These are phyloP conservation scores for Neodiprion virginianus DNA, from an alignment of 1,140 invertebrate species.

Conservation along the genomic window DNA sequence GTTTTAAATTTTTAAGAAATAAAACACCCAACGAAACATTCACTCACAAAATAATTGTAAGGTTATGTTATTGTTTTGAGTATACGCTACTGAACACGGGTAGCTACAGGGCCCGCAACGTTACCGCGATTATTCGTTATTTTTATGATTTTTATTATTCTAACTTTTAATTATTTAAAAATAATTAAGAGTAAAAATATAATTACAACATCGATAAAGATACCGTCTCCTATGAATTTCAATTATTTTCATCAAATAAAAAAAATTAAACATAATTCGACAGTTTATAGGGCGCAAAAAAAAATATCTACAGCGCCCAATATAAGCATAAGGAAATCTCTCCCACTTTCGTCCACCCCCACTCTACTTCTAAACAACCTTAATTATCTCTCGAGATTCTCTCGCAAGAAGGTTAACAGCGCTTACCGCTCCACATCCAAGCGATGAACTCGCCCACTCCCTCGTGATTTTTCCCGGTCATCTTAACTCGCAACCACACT, in stretches of 20 bases:
- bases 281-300: constrained; percentile 11
- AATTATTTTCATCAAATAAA: constrained; percentile 14
- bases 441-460: no score
- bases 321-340: constrained; percentile 17
- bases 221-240: constrained; percentile 9
- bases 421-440: no score
- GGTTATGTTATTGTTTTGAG: constrained; percentile 7
- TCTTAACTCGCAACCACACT: no score
- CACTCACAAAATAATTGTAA: background rate
- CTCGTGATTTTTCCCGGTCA: no score
- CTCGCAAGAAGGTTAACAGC: no score
- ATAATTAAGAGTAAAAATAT: constrained; percentile 15
- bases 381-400: no score
- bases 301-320: constrained; percentile 21
- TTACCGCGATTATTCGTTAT: constrained; percentile 7
- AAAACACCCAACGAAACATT: background rate
- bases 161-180: constrained; percentile 10
- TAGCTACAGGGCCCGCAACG: constrained; percentile 8
- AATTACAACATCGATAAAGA: constrained; percentile 17
- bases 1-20: background rate
- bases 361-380: constrained; percentile 17
- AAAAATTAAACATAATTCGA: constrained; percentile 15
- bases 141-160: constrained; percentile 2
- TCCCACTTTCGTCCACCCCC: constrained; percentile 15
- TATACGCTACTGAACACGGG: constrained; percentile 3